Evolutionary conservation across 30 jellyfish, hydroid and myxozoan species (phyloP).

Genomic region (Nemopilema nomurai): DNA sequence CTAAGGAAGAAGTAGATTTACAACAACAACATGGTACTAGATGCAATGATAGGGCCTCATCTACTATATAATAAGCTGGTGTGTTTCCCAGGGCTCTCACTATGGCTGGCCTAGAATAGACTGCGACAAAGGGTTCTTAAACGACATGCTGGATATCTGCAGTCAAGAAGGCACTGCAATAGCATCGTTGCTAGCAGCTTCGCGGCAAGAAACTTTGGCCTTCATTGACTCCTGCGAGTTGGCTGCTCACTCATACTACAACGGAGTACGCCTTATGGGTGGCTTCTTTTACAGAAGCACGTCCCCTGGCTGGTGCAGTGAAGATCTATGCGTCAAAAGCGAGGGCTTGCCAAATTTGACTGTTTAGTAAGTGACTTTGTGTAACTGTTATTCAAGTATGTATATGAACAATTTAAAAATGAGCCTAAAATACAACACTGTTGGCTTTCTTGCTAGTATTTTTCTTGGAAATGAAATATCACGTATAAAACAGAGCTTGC

Average conservation of each 20-base stretch:
- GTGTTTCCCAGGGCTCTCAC: slow-evolving; percentile 44
- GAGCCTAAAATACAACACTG: not conserved
- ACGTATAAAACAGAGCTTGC: too few relatives aligned
- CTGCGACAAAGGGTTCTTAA: slow-evolving; percentile 34
- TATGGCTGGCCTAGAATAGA: slow-evolving; percentile 43
- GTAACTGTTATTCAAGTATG: not conserved
- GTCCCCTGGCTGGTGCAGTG: slow-evolving; percentile 39
- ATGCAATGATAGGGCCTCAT: too few relatives aligned
- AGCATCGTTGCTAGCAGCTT: not conserved
- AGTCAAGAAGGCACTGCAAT: not conserved
- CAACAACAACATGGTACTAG: too few relatives aligned
- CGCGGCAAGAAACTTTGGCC: not conserved
- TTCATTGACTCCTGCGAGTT: slow-evolving; percentile 26
- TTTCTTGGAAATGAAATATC: too few relatives aligned
- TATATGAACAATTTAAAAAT: too few relatives aligned
- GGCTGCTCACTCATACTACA: slow-evolving; percentile 28
- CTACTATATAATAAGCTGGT: too few relatives aligned
- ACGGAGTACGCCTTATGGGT: slow-evolving; percentile 52
- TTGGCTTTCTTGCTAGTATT: too few relatives aligned
- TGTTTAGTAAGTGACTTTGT: not conserved
- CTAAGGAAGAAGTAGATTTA: too few relatives aligned
- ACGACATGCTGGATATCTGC: slow-evolving; percentile 41
- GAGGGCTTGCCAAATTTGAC: slow-evolving; percentile 43
- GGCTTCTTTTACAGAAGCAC: slow-evolving; percentile 33
- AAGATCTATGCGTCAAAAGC: slow-evolving; percentile 16